Evolutionary conservation across 2,113 vertebrate genomes (phyloP).

Genomic region (Nerophis lumbriciformis): DNA sequence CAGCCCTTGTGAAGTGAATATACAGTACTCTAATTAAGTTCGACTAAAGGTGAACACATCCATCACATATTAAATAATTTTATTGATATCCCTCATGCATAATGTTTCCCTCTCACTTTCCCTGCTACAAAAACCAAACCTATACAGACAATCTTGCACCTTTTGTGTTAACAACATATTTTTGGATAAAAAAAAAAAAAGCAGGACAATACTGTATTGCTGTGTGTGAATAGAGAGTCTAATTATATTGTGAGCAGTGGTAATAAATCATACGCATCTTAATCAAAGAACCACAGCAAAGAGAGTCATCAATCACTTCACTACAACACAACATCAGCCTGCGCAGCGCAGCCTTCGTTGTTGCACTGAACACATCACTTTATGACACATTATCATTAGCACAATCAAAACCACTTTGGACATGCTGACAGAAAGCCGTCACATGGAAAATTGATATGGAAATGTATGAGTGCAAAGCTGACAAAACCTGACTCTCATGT

Average conservation of each 20-base stretch:
- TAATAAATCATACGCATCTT: constrained; percentile 71
- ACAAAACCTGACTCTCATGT: constrained; percentile 8
- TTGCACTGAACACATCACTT: constrained; percentile 22
- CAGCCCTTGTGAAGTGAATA: constrained; percentile 30
- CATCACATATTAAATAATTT: constrained; percentile 61
- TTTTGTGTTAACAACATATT: constrained; percentile 12
- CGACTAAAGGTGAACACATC: constrained; percentile 63
- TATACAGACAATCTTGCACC: constrained; percentile 17
- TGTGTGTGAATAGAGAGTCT: constrained; percentile 56
- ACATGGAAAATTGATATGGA: constrained; percentile 29
- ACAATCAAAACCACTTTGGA: constrained; percentile 55
- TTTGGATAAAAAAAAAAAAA: constrained; percentile 27
- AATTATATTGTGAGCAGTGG: constrained; percentile 66
- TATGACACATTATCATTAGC: constrained; percentile 61
- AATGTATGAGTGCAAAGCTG: constrained; percentile 33
- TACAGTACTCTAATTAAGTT: constrained; percentile 38
- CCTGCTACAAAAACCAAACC: constrained; percentile 36
- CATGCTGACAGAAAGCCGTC: constrained; percentile 43
- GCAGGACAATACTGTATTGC: constrained; percentile 42
- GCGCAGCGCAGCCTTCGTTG: constrained; percentile 31
- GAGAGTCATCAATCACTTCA: constrained; percentile 72
- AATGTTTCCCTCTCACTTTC: constrained; percentile 26
- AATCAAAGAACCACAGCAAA: constrained; percentile 67
- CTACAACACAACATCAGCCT: constrained; percentile 40
- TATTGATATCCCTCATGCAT: constrained; percentile 36